Evolutionary conservation across 1,140 invertebrate species (phyloP).

Genomic region (Thalassaphorura encarpata): DNA sequence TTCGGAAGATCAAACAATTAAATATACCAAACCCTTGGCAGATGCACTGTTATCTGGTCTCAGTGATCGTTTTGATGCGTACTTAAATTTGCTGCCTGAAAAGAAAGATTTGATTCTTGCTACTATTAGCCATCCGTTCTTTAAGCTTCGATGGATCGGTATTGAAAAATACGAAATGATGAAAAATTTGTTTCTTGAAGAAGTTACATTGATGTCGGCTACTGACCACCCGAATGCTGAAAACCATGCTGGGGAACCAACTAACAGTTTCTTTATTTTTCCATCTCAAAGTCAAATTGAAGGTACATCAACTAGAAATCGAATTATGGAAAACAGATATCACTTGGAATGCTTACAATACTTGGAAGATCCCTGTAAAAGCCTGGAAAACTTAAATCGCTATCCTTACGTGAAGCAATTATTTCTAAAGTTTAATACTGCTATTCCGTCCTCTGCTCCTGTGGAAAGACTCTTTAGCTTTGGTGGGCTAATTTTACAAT

Average conservation of each 20-base stretch:
- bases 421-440: too few species aligned
- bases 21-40: neutral
- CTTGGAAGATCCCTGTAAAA: neutral
- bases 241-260: too few species aligned
- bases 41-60: slow-evolving; percentile 3
- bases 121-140: slow-evolving; percentile 12
- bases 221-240: too few species aligned
- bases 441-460: too few species aligned
- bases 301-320: too few species aligned
- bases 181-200: neutral
- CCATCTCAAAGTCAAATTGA: too few species aligned
- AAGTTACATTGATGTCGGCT: too few species aligned
- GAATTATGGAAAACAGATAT: neutral
- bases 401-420: too few species aligned
- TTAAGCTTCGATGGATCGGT: slow-evolving; percentile 12
- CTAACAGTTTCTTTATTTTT: too few species aligned
- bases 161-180: neutral
- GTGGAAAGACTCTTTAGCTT: too few species aligned
- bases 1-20: neutral
- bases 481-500: too few species aligned
- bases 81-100: neutral
- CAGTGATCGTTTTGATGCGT: neutral
- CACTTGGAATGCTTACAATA: slow-evolving; percentile 6
- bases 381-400: too few species aligned
- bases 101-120: slow-evolving; percentile 10